These are phyloP conservation scores for Cynodonichthys magdalenae DNA, from an alignment of 2,797 vertebrate genomes.

Conservation along the genomic window DNA sequence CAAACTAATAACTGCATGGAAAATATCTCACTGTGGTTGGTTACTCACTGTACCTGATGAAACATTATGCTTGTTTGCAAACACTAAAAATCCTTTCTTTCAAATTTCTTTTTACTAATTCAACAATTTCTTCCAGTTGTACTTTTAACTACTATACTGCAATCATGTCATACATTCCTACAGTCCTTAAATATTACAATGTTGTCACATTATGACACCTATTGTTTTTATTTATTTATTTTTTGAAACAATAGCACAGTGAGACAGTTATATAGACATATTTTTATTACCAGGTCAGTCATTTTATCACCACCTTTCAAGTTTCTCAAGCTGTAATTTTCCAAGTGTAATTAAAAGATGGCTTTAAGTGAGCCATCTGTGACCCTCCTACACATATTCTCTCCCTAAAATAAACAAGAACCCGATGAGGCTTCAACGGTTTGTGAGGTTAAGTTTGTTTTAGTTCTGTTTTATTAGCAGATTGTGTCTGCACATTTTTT, in stretches of 20 bases:
- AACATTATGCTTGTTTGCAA: constrained; percentile 63
- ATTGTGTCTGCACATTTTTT: neutral
- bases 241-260: neutral
- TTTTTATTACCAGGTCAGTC: constrained; percentile 31
- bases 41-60: constrained; percentile 52
- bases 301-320: neutral
- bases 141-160: constrained; percentile 15
- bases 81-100: constrained; percentile 43
- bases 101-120: constrained; percentile 28
- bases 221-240: neutral
- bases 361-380: constrained; percentile 67
- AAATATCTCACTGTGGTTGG: constrained; percentile 55
- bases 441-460: constrained; percentile 47
- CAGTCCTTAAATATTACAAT: constrained; percentile 2
- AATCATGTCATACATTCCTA: constrained; percentile 6
- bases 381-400: constrained; percentile 63
- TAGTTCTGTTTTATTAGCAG: constrained; percentile 11
- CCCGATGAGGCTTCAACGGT: constrained; percentile 42
- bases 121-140: constrained; percentile 13
- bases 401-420: constrained; percentile 49
- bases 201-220: constrained; percentile 8
- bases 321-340: constrained; percentile 32
- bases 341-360: constrained; percentile 62
- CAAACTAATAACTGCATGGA: constrained; percentile 71
- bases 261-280: constrained; percentile 9